A percentile compares a stretch with the other conserved stretches of the same genome.
phyloP scores from a whole-genome alignment of 2,888 invertebrate genomes.

The Apodemia mormo region DNA sequence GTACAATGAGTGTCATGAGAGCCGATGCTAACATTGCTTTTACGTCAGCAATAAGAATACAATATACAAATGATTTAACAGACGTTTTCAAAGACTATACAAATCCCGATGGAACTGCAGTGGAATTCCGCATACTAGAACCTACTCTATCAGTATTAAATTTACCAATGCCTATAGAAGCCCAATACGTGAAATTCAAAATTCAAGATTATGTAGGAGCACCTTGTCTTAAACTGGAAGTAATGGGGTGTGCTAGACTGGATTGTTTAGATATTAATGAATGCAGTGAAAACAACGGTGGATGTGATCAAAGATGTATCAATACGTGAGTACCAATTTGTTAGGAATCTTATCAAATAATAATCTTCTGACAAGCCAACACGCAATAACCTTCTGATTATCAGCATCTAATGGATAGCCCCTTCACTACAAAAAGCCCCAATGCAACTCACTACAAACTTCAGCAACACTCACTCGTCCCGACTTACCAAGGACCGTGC shows the following conservation, averaged over 20 bases:
- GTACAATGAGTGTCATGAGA: conserved; percentile 93
- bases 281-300: conserved; percentile 92
- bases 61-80: conserved; percentile 93
- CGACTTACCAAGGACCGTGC: too few relatives aligned
- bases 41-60: conserved; percentile 93
- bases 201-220: conserved; percentile 93
- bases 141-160: conserved; percentile 95
- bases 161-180: conserved; percentile 94
- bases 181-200: conserved; percentile 92
- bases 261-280: conserved; percentile 95
- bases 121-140: conserved; percentile 94
- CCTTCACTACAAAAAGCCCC: too few relatives aligned
- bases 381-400: too few relatives aligned
- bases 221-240: conserved; percentile 93
- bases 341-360: not conserved
- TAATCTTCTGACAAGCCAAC: not conserved
- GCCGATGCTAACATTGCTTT: conserved; percentile 92
- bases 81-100: conserved; percentile 95
- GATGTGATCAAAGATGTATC: conserved; percentile 96
- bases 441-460: too few relatives aligned
- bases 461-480: too few relatives aligned
- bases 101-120: conserved; percentile 95
- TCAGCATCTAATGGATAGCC: too few relatives aligned
- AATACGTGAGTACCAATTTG: conserved; percentile 82
- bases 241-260: conserved; percentile 95